Conservation (phyloP, 2,113 vertebrate genomes). For the Gnathonemus longibarbis region DNA sequence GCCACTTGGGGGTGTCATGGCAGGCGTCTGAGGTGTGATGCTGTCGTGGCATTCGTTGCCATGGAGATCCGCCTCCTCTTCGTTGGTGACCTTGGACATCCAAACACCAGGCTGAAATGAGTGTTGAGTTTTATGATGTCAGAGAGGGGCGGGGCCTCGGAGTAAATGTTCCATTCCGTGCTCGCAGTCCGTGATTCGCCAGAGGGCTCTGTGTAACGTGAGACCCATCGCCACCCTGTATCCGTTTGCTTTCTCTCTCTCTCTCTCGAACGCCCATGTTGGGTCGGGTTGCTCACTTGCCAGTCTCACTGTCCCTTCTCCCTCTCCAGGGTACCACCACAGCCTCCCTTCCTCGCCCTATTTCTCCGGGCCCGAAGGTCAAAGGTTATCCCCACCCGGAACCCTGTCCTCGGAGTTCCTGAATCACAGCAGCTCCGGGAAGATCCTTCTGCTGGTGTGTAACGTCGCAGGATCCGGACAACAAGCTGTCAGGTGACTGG, state of each 20-base stretch:
- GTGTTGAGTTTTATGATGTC: not conserved
- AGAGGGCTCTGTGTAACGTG: not conserved
- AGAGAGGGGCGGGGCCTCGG: not conserved
- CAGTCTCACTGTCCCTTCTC: constrained; percentile 2
- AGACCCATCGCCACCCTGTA: not conserved
- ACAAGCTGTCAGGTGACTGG: constrained; percentile 66
- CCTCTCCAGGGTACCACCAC: constrained; percentile 62
- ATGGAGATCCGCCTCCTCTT: not conserved
- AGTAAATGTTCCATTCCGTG: not conserved
- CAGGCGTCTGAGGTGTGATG: not conserved
- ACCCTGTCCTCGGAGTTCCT: constrained; percentile 69
- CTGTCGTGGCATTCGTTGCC: not conserved
- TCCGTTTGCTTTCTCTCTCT: not conserved
- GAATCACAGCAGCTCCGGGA: constrained; percentile 50
- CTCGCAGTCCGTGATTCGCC: not conserved
- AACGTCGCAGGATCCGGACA: constrained; percentile 67
- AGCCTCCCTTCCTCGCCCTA: constrained; percentile 69
- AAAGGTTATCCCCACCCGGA: constrained; percentile 46
- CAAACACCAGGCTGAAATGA: not conserved
- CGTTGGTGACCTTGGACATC: not conserved
- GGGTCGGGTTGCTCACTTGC: not conserved
- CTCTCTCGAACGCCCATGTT: not conserved
- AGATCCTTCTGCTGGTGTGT: constrained; percentile 79
- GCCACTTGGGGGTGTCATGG: not conserved
- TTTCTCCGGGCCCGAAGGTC: constrained; percentile 53